Evolutionary conservation across 2,888 invertebrate species (phyloP).

Genomic region (Ornithoptera alexandrae): DNA sequence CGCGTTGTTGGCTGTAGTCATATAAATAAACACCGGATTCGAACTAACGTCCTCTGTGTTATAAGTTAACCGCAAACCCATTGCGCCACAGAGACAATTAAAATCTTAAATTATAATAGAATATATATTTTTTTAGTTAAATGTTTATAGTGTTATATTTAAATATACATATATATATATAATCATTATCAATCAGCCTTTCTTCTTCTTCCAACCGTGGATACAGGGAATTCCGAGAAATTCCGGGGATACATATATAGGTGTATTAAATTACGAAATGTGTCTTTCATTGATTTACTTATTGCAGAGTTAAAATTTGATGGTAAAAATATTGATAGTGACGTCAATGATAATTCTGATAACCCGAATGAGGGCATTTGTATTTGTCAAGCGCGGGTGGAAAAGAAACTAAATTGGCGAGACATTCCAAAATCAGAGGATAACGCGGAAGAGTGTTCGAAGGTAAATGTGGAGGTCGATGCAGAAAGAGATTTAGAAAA

Average conservation of each 20-base stretch:
- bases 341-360: neutral
- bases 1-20: neutral
- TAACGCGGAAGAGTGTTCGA: neutral
- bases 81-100: too few relatives aligned
- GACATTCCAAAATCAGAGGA: neutral
- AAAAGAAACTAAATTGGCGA: neutral
- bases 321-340: neutral
- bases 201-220: too few relatives aligned
- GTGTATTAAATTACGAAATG: too few relatives aligned
- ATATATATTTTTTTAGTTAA: too few relatives aligned
- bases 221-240: too few relatives aligned
- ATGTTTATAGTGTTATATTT: too few relatives aligned
- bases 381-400: neutral
- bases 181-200: too few relatives aligned
- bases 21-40: neutral
- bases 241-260: too few relatives aligned
- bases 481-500: neutral
- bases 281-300: neutral
- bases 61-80: too few relatives aligned
- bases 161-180: too few relatives aligned
- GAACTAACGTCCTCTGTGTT: neutral
- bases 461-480: neutral
- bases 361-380: neutral
- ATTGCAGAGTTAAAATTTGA: neutral
- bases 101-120: too few relatives aligned